Evolutionary conservation across 2,888 invertebrate genomes (phyloP), one percentile per base, ranked within the genome.

Genomic region (Nomada ferruginata): DNA sequence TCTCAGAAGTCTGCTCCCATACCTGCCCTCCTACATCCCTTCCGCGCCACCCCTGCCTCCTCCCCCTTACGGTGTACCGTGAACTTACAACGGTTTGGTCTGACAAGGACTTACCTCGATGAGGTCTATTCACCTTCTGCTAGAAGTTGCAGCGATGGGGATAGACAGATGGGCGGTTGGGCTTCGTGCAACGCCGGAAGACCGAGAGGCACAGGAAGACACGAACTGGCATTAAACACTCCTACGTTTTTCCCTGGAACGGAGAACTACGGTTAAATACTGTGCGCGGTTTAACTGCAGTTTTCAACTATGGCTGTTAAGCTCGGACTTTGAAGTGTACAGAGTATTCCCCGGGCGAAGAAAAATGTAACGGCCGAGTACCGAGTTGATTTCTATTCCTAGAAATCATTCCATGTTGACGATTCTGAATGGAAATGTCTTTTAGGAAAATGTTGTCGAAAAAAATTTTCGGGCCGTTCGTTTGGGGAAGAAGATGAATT

Each of bases 1-100:
- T 89, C 91, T 90, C 90, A 87, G 83, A 89, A 87, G 89, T 91
- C 89, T 90, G 83, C 80, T 61, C 82, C 73, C 68, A 76, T 73
- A 42, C 70, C 65, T 64, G 64, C 55, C 72, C 80, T 42, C 73
- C 66, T 52, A 52, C 64, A 53, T 69, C 68, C 57, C 52, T 68
- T 55, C 10, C 60, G 50, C 50, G 11, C 66, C 29, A 60, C 29
- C 13, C 57, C 44, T 36, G 13, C 69, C 29, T 23, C 44, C 57
- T 26, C 23, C 57, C 42, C 13, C 64, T 23, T 15, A 20, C 52
- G 59, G 47, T 52, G 64, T 42, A 70, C 15, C 70, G 5, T 61
- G 60, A 42, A 60, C 72, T 66, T 57, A 42, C 61, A 69, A 10
- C 63, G 63, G 61, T 78, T 76, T 42, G 36, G 72, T 75, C 85